Evolutionary conservation across 2,797 vertebrate genomes (phyloP).

Genomic region (Sebastes variabilis): DNA sequence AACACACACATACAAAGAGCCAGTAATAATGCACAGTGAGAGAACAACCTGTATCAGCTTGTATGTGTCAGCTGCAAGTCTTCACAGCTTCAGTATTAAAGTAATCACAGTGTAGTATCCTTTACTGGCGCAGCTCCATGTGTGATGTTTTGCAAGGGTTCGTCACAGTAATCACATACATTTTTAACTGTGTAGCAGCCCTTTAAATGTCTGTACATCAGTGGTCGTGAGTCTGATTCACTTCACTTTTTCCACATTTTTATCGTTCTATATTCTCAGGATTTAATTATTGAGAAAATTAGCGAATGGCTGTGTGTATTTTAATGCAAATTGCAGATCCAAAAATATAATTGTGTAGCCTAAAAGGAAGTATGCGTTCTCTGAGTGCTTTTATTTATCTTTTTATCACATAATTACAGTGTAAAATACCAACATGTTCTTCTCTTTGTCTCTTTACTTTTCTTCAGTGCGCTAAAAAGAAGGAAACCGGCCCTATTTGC

Average conservation of each 20-base stretch:
- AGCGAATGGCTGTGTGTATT: neutral
- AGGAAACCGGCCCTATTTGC: slow-evolving; percentile 82
- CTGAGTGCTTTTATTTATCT: neutral
- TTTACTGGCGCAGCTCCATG: neutral
- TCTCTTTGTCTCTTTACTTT: neutral
- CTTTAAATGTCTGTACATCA: neutral
- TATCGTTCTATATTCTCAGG: neutral
- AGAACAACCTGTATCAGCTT: neutral
- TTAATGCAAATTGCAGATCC: neutral
- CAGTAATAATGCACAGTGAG: neutral
- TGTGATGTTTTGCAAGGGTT: neutral
- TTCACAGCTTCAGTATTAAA: slow-evolving; percentile 10
- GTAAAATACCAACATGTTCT: neutral
- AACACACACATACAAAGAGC: neutral
- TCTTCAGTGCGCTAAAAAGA: slow-evolving; percentile 84
- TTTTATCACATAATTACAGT: neutral
- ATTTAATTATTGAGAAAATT: neutral
- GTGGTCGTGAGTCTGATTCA: neutral
- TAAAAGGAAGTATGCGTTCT: neutral
- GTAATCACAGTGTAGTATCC: neutral
- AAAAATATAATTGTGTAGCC: neutral
- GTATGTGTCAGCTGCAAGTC: neutral
- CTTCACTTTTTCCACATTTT: neutral
- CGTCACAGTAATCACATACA: neutral
- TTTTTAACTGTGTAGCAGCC: neutral